Percentiles rank a stretch among this genome's conserved stretches.
Conservation (phyloP, 2,797 vertebrate genomes). For the Fistularia commersonii region DNA sequence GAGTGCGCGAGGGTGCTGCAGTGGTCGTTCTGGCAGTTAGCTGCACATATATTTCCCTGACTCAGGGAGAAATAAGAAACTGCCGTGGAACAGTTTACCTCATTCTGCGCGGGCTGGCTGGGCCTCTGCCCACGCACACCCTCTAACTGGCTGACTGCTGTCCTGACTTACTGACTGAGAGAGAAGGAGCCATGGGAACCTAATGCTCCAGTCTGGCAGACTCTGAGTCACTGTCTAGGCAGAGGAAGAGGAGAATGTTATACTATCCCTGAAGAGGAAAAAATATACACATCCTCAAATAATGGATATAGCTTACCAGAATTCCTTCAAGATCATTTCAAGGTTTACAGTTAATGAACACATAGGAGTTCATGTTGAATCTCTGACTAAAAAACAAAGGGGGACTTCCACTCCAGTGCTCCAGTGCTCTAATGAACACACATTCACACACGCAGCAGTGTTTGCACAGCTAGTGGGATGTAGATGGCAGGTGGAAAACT, state of each 20-base stretch:
- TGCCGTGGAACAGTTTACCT: conserved; percentile 68
- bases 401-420: conserved; percentile 1
- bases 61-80: conserved; percentile 58
- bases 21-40: conserved; percentile 24
- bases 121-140: conserved; percentile 57
- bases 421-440: conserved; percentile 13
- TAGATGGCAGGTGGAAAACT: conserved; percentile 63
- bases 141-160: conserved; percentile 37
- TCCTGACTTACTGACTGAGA: conserved; percentile 49
- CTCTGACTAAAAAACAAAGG: conserved; percentile 36
- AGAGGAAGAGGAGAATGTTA: conserved; percentile 37
- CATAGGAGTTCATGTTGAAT: conserved; percentile 10
- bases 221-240: conserved; percentile 73
- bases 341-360: background rate
- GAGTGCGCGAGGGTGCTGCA: conserved; percentile 23
- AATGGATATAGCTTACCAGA: conserved; percentile 4
- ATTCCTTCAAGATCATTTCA: conserved; percentile 16
- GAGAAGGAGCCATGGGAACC: conserved; percentile 57
- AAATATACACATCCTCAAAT: conserved; percentile 13
- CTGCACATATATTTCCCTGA: conserved; percentile 55
- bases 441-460: conserved; percentile 28
- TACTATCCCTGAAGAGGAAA: conserved; percentile 34
- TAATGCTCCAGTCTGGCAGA: conserved; percentile 39
- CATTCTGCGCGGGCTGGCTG: conserved; percentile 47
- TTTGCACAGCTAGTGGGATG: conserved; percentile 58